Base-by-base conservation (phyloP, 2,888 invertebrate species). In the Chymomyza caudatula region DNA sequence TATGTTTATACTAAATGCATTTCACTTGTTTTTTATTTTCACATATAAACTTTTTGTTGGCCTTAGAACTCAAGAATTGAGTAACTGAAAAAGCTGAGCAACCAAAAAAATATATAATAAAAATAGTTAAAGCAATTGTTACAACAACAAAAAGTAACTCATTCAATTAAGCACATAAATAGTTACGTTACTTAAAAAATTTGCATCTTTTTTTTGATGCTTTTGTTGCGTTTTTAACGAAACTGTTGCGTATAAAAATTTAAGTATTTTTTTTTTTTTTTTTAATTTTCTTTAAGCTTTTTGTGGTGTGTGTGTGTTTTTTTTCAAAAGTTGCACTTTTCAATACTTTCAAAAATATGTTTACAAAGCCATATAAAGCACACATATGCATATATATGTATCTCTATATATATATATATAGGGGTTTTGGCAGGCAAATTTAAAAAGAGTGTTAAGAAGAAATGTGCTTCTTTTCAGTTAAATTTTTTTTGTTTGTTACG, bases 171-270 rank as follows among this genome's bases (percentile, higher is more conserved):
- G 58, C 29, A 19, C n/a, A 25, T 56, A 54, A 54, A 58, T 25
- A 47, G 61, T 60, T n/a, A 23, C 58, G 59, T 19, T 29, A 56
- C 61, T 22, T 55, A n/a, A 62, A 60, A 67, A 67, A 60, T 61
- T 49, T 66, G 65, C 63, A 54, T 60, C 60, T 62, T 60, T 58
- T 59, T 64, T 56, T 11, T 42, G 61, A 63, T 22, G 60, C 54
- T 58, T 67, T 67, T 77, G 65, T 37, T 37, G 29, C 29, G 29
- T 57, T 68, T 63, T 59, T 69, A 58, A 58, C 52, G 76, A 78
- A 81, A 78, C 29, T 25, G 4, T 55, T 43, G 29, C 29, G 37
- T 59, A 53, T 44, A 61, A 29, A 17, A 60, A 52, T 67, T 69
- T 42, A 6, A 3, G 42, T 65, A 54, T 49, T 74, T 25, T 42